These are phyloP conservation scores for Leptobrachium leishanense DNA, from an alignment of 2,113 vertebrate genomes.

Conservation along the genomic window DNA sequence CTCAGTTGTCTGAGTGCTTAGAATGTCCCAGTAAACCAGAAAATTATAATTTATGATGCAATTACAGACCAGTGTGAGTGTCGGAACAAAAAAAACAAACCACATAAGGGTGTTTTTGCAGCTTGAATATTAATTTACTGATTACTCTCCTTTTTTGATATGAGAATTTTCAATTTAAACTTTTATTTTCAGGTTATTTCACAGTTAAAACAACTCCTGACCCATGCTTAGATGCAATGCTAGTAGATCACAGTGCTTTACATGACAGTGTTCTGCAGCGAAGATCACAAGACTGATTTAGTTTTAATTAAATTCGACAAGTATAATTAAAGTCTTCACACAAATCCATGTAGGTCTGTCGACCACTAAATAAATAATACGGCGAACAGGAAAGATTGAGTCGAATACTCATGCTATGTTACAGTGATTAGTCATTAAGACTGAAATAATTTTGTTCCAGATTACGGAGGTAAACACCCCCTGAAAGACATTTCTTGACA, in stretches of 20 bases:
- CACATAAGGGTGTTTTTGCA: too few relatives aligned
- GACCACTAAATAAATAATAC: constrained; percentile 48
- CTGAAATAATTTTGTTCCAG: not conserved
- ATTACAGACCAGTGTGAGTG: too few relatives aligned
- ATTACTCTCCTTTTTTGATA: not conserved
- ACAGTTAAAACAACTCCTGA: constrained; percentile 18
- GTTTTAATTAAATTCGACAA: constrained; percentile 46
- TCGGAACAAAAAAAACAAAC: too few relatives aligned
- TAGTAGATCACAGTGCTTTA: constrained; percentile 30
- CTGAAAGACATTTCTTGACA: too few relatives aligned
- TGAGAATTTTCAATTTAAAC: not conserved
- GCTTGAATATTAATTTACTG: too few relatives aligned
- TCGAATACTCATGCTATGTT: constrained; percentile 32
- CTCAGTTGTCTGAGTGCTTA: too few relatives aligned
- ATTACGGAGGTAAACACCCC: not conserved
- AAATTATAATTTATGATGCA: too few relatives aligned
- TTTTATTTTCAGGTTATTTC: constrained; percentile 21
- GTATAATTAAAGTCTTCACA: constrained; percentile 48
- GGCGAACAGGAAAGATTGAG: constrained; percentile 36
- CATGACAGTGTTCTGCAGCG: constrained; percentile 39
- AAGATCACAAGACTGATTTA: constrained; percentile 42
- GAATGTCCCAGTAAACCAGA: too few relatives aligned
- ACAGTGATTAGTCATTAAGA: constrained; percentile 1
- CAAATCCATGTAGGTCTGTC: constrained; percentile 46
- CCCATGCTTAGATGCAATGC: constrained; percentile 20